These are phyloP conservation scores for Eutolmus rufibarbis DNA, from an alignment of 2,888 invertebrate genomes.

Conservation along the genomic window DNA sequence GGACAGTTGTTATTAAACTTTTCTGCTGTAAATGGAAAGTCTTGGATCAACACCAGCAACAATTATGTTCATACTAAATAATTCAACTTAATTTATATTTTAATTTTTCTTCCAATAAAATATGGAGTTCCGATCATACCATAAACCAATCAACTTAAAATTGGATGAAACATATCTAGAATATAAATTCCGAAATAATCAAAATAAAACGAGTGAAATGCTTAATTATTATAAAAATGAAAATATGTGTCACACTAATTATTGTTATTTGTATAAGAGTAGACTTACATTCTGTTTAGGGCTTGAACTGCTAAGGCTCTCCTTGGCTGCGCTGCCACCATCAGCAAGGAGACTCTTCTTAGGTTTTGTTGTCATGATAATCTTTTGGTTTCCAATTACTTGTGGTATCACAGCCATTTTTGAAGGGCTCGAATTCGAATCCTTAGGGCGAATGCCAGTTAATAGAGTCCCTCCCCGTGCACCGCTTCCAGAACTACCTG, in stretches of 20 bases:
- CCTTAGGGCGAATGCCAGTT: constrained; percentile 52
- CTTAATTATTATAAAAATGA: background rate
- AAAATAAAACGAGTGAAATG: too few relatives aligned
- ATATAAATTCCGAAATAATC: too few relatives aligned
- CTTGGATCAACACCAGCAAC: background rate
- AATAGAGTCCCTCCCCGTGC: constrained; percentile 57
- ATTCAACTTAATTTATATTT: too few relatives aligned
- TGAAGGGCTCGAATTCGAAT: constrained; percentile 51
- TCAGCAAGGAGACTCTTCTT: constrained; percentile 40
- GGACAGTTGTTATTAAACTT: constrained; percentile 51
- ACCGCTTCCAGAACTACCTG: constrained; percentile 53
- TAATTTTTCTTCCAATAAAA: too few relatives aligned
- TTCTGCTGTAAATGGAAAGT: constrained; percentile 47
- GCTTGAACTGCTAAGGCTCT: background rate
- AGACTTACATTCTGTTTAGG: constrained; percentile 6
- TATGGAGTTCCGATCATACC: too few relatives aligned
- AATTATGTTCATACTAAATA: too few relatives aligned
- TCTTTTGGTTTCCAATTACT: constrained; percentile 18
- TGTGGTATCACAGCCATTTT: constrained; percentile 43
- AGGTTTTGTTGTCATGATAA: constrained; percentile 38
- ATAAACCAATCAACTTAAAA: too few relatives aligned
- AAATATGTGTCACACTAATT: background rate
- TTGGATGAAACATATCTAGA: too few relatives aligned
- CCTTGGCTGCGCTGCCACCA: constrained; percentile 50
- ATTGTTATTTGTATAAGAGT: background rate